phyloP scores from a whole-genome alignment of 2,888 invertebrate genomes.

The Crocallis elinguaria region DNA sequence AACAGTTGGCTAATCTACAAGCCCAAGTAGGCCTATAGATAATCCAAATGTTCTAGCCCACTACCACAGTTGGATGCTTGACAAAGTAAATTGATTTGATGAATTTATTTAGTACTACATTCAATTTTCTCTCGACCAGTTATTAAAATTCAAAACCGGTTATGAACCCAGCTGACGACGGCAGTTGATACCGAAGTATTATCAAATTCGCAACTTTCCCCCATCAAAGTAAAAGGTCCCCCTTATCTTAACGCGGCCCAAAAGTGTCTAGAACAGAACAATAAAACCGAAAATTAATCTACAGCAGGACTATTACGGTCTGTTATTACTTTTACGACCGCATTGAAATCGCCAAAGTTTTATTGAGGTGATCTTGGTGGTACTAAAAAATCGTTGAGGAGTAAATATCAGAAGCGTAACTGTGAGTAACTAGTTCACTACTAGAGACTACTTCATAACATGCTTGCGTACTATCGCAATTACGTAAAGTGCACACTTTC shows the following conservation, averaged over 20 bases:
- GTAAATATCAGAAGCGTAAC: neutral
- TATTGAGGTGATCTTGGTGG: slow-evolving; percentile 9
- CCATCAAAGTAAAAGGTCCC: slow-evolving; percentile 31
- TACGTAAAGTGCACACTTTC: no score
- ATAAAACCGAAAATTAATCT: slow-evolving; percentile 35
- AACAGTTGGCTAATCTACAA: no score
- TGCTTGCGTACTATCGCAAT: no score
- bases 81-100: no score
- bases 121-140: neutral
- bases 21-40: no score
- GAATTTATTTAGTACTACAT: no score
- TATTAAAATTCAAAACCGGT: slow-evolving; percentile 10
- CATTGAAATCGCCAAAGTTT: slow-evolving; percentile 23
- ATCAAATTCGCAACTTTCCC: slow-evolving; percentile 25
- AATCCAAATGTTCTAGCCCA: no score
- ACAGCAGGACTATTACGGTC: slow-evolving; percentile 23
- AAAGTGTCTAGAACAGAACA: slow-evolving; percentile 29
- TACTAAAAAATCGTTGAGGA: slow-evolving; percentile 6
- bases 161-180: slow-evolving; percentile 3
- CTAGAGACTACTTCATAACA: no score
- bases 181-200: slow-evolving; percentile 21
- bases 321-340: slow-evolving; percentile 26
- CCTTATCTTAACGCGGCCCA: slow-evolving; percentile 25
- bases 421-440: no score
- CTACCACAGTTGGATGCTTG: no score